Evolutionary conservation across 2,888 invertebrate species (phyloP), one percentile per base, ranked within the genome.

Genomic region (Sussaba pulchella): DNA sequence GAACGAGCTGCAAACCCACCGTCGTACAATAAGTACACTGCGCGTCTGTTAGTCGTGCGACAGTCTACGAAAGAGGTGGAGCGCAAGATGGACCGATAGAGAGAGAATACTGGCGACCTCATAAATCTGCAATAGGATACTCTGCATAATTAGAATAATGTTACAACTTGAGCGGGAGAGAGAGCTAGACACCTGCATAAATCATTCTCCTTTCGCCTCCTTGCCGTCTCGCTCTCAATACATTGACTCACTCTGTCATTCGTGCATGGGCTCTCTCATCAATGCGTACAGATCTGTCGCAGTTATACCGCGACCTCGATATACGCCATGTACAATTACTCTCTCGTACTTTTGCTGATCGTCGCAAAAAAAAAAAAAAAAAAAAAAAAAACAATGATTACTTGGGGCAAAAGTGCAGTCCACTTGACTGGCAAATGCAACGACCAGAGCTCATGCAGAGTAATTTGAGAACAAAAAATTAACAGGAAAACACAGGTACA

Each of bases 121-220:
- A 88, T 90, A 90, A 90, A 90, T 90, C 89, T 90, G 89, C 88
- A 90, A 90, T 87, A 84, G 87, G 90, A 90, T 90, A 90, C 89
- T 88, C 86, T 81, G 86, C 86, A 86, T 89, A 89, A 90, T 90
- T 90, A 89, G 87, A 89, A 89, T 89, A 86, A 88, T 85, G 84
- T 85, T 88, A 84, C 83, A 85, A 73, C 82, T 81, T 77, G 84
- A 77, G 71, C 70, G 59, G 39, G 21, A 78, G 80, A 78, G 84
- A 77, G 71, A 75, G 66, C 66, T 24, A 59, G 84, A 83, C 85
- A 85, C 83, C 83, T 82, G 84, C 84, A 85, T 88, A 86, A 86
- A 88, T 88, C 88, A 87, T 85, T 82, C 81, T 79, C 79, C 66
- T 79, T 79, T 83, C 83, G 78, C 64, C 71, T 80, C 83, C 83